phyloP scores from a whole-genome alignment of 2,797 vertebrate genomes.

The Cryptoprocta ferox region DNA sequence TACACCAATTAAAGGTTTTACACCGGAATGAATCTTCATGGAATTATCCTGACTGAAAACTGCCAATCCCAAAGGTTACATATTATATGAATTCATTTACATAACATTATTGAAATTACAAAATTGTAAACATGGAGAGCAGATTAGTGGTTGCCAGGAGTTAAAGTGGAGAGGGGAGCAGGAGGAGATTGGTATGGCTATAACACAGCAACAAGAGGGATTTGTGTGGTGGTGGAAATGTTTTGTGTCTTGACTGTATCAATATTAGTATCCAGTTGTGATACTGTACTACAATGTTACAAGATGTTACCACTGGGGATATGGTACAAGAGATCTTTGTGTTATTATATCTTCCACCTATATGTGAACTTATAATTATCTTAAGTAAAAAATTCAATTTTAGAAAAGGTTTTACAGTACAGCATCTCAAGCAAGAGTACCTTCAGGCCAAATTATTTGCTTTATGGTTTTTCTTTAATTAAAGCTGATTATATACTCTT shows the following conservation, averaged over 20 bases:
- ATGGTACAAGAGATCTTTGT: not conserved
- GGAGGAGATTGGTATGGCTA: not conserved
- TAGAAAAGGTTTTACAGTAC: not conserved
- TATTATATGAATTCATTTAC: not conserved
- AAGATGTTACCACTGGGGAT: not conserved
- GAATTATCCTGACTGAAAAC: not conserved
- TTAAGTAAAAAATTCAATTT: slow-evolving; percentile 36
- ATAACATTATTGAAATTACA: not conserved
- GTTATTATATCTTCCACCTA: not conserved
- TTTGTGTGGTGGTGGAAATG: not conserved
- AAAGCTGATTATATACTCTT: not conserved
- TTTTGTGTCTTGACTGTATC: slow-evolving; percentile 2
- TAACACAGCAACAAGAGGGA: not conserved
- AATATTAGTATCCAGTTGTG: not conserved
- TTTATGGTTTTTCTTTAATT: slow-evolving; percentile 16
- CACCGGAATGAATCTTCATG: not conserved
- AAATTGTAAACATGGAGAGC: not conserved
- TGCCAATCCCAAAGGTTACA: not conserved
- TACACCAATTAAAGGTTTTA: not conserved
- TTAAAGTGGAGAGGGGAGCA: not conserved
- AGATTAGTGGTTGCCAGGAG: not conserved
- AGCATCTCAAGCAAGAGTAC: not conserved
- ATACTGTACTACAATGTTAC: not conserved
- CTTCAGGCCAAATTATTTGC: not conserved
- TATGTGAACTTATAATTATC: not conserved